Evolutionary conservation across 2,797 vertebrate genomes (phyloP).

Genomic region (Pangasius macronema): DNA sequence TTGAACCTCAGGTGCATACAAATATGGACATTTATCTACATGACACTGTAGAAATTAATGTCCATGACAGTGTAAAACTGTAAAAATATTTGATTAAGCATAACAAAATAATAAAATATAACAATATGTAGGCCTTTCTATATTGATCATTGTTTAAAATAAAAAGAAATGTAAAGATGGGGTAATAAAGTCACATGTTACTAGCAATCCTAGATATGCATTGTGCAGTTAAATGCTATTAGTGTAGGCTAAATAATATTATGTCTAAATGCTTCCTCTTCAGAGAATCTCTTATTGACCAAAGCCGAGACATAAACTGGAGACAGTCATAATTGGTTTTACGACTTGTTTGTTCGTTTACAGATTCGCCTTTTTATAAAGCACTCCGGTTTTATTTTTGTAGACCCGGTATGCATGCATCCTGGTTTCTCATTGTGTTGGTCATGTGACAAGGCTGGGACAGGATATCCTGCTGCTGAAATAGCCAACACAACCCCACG

Average conservation of each 20-base stretch:
- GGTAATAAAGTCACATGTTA: not conserved
- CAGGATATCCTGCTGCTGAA: slow-evolving; percentile 71
- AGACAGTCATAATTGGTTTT: not conserved
- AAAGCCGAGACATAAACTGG: not conserved
- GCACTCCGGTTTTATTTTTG: too few relatives aligned
- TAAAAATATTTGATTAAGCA: not conserved
- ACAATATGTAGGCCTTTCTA: not conserved
- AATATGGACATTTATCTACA: not conserved
- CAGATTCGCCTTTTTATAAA: too few relatives aligned
- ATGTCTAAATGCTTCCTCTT: not conserved
- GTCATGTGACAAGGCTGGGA: slow-evolving; percentile 59
- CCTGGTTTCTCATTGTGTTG: slow-evolving; percentile 45
- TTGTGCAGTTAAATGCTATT: not conserved
- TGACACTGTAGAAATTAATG: too few relatives aligned
- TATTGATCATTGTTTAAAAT: not conserved
- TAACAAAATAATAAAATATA: not conserved
- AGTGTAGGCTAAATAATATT: not conserved
- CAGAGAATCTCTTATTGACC: too few relatives aligned
- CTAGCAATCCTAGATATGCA: not conserved
- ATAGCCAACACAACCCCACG: slow-evolving; percentile 21
- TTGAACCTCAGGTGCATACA: not conserved
- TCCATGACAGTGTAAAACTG: not conserved
- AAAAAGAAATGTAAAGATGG: not conserved
- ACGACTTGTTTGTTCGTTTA: too few relatives aligned
- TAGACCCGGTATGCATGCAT: too few relatives aligned